Evolutionary conservation across 2,113 vertebrate species (phyloP).

Genomic region (Chrysemys picta): DNA sequence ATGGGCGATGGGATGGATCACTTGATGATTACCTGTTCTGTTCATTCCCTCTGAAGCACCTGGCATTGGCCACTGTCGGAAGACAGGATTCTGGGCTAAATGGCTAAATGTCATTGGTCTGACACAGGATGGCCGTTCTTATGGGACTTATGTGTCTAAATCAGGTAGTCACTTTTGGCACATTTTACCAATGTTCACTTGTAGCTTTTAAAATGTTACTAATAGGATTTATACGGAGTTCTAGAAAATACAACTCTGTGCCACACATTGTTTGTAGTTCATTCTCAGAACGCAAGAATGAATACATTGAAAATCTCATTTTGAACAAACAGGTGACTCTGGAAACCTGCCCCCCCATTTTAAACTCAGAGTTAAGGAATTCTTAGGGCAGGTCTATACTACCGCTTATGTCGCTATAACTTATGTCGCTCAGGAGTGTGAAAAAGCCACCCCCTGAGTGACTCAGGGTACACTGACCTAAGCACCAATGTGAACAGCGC

Average conservation of each 20-base stretch:
- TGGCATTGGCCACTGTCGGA: not conserved
- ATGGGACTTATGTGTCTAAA: not conserved
- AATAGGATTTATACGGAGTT: not conserved
- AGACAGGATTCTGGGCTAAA: no score
- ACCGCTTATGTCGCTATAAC: no score
- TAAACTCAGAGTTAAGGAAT: not conserved
- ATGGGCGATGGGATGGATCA: not conserved
- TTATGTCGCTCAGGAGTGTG: no score
- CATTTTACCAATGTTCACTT: not conserved
- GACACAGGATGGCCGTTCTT: not conserved
- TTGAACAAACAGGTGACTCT: not conserved
- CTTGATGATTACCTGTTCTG: not conserved
- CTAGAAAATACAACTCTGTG: not conserved
- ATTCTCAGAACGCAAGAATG: not conserved
- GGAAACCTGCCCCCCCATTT: not conserved
- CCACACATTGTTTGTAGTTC: not conserved
- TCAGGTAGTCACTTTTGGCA: not conserved
- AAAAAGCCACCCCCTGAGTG: no score
- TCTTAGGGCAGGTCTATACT: not conserved
- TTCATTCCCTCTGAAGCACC: no score
- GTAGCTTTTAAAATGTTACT: not conserved
- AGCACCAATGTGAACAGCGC: no score
- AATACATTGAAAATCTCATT: conserved; percentile 31
- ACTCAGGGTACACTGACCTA: no score
- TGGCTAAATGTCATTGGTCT: no score